These are phyloP conservation scores for Chrysopa pallens DNA, from an alignment of 1,140 invertebrate species.

Conservation along the genomic window DNA sequence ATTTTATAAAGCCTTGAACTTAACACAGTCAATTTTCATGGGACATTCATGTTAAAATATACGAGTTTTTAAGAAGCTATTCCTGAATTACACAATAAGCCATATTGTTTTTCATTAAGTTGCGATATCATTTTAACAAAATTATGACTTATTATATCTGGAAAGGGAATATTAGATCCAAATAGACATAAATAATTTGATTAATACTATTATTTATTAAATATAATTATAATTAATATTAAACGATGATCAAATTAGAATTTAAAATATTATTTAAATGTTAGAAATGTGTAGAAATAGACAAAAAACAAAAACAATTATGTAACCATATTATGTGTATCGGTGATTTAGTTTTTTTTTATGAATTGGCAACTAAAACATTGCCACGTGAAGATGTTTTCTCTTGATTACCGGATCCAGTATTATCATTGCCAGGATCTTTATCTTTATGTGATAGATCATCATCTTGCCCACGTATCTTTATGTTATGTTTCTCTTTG, in stretches of 20 bases:
- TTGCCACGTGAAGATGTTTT: constrained; percentile 14
- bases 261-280: background rate
- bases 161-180: background rate
- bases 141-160: too few species aligned
- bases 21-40: too few species aligned
- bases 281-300: background rate
- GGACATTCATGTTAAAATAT: too few species aligned
- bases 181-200: background rate
- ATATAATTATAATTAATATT: background rate
- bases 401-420: constrained; percentile 1
- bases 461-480: constrained; percentile 45
- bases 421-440: constrained; percentile 12
- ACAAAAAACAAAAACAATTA: background rate
- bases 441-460: constrained; percentile 22
- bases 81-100: too few species aligned
- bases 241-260: background rate
- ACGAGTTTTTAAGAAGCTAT: too few species aligned
- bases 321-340: background rate
- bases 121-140: too few species aligned
- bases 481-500: constrained; percentile 80
- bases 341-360: background rate
- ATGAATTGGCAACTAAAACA: constrained; percentile 13
- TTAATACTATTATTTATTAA: background rate
- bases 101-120: too few species aligned
- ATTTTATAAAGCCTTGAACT: too few species aligned